phyloP scores from a whole-genome alignment of 2,797 vertebrate species.

The Neosilurus hyrtlii region DNA sequence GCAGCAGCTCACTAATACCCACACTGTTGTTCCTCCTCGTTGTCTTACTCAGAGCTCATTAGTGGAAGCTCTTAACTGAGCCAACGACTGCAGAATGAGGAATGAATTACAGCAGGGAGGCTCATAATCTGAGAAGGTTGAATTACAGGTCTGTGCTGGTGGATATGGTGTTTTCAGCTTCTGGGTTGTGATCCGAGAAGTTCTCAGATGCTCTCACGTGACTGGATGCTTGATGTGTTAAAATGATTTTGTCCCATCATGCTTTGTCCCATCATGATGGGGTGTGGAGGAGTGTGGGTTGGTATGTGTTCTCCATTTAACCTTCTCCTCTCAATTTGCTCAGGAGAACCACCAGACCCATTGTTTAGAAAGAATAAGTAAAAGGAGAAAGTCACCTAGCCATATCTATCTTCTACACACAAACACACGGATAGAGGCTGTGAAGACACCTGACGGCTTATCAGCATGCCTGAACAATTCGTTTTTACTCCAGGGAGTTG shows the following conservation, averaged over 20 bases:
- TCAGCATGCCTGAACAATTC: conserved; percentile 32
- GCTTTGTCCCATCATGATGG: too few species aligned
- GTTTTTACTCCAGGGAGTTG: conserved; percentile 9
- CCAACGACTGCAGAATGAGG: conserved; percentile 9
- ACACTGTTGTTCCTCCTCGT: neutral
- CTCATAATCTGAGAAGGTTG: conserved; percentile 2
- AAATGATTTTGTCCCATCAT: neutral
- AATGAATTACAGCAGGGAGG: conserved; percentile 16
- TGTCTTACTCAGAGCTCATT: neutral
- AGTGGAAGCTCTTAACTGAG: neutral
- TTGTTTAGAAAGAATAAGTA: neutral
- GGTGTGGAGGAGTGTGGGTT: neutral
- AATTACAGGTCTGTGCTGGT: neutral
- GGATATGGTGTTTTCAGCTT: neutral
- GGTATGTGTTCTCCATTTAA: neutral
- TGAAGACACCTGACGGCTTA: conserved; percentile 19
- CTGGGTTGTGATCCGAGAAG: neutral
- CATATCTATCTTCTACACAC: neutral
- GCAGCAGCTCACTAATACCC: conserved; percentile 10
- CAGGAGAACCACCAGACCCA: neutral
- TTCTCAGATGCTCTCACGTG: neutral
- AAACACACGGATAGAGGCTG: conserved; percentile 5
- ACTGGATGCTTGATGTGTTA: neutral
- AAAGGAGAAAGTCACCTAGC: neutral
- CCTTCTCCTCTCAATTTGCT: neutral